Conservation (phyloP, 2,113 vertebrate genomes). For the Falco punctatus region DNA sequence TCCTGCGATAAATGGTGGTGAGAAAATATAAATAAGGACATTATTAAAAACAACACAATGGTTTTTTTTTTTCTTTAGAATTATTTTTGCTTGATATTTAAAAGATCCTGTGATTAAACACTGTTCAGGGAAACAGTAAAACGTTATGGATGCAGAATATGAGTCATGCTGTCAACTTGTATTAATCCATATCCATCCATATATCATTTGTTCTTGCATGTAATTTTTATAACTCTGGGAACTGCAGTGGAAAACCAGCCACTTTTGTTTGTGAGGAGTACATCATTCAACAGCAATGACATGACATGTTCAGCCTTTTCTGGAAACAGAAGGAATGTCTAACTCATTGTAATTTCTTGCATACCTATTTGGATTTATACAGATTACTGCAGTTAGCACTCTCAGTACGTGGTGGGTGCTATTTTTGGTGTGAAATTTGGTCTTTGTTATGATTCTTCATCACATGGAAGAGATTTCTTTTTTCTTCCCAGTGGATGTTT, state of each 20-base stretch:
- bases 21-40: neutral
- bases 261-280: neutral
- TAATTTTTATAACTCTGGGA: neutral
- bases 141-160: neutral
- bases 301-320: neutral
- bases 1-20: neutral
- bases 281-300: neutral
- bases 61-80: neutral
- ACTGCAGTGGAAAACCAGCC: neutral
- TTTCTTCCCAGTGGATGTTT: neutral
- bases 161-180: neutral
- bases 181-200: neutral
- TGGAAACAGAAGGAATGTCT: neutral
- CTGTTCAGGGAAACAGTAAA: neutral
- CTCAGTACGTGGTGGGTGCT: neutral
- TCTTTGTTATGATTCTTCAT: neutral
- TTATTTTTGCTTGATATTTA: neutral
- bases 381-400: neutral
- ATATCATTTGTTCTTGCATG: fast-evolving
- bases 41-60: neutral
- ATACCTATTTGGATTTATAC: neutral
- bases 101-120: neutral
- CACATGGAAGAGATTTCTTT: neutral
- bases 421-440: neutral
- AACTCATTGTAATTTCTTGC: neutral